These are phyloP conservation scores for Micrasema minimum DNA, from an alignment of 1,140 invertebrate genomes.

Conservation along the genomic window DNA sequence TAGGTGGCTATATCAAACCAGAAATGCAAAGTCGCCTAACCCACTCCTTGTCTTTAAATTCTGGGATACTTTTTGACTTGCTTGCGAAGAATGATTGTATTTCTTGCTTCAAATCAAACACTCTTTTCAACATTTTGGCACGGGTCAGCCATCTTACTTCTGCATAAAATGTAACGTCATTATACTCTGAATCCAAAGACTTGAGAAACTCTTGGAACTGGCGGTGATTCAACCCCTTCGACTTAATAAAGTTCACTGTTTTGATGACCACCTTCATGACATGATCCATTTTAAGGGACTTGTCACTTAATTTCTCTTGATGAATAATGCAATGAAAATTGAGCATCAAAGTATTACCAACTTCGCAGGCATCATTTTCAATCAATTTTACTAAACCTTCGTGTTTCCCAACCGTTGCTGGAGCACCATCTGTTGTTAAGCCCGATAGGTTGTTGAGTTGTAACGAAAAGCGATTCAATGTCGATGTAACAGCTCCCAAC, in stretches of 20 bases:
- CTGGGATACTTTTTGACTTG: constrained; percentile 48
- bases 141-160: constrained; percentile 56
- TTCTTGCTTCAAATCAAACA: constrained; percentile 53
- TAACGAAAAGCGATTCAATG: constrained; percentile 40
- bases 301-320: constrained; percentile 55
- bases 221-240: constrained; percentile 55
- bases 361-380: constrained; percentile 47
- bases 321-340: constrained; percentile 57
- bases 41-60: constrained; percentile 34
- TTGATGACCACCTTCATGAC: constrained; percentile 56
- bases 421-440: constrained; percentile 57
- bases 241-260: constrained; percentile 56
- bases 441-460: constrained; percentile 46
- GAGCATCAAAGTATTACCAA: constrained; percentile 44
- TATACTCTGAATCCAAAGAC: constrained; percentile 55
- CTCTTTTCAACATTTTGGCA: constrained; percentile 54
- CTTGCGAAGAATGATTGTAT: constrained; percentile 44
- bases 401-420: constrained; percentile 55
- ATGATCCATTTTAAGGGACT: constrained; percentile 54
- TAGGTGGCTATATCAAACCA: neutral
- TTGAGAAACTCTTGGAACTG: constrained; percentile 57
- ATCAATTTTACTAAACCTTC: constrained; percentile 53
- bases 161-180: constrained; percentile 54
- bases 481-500: constrained; percentile 51
- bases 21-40: too few relatives aligned